Conservation (phyloP, 1,140 invertebrate genomes). For the Chionoecetes opilio region DNA sequence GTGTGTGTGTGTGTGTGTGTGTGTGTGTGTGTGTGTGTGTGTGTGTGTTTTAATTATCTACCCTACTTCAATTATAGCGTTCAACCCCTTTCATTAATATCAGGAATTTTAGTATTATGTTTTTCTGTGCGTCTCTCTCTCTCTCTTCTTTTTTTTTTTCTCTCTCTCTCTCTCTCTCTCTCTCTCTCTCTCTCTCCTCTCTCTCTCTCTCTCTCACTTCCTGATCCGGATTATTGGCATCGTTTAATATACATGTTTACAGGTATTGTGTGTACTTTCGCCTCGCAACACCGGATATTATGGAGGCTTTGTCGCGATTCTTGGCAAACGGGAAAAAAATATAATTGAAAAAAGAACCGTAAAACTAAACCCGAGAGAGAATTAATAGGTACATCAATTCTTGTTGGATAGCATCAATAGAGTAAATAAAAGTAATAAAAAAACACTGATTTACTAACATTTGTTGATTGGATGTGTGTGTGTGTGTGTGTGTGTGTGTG, state of each 20-base stretch:
- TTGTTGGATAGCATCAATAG: no score
- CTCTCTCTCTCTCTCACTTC: neutral
- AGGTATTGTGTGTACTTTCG: neutral
- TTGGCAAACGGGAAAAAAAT: neutral
- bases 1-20: neutral
- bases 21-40: slow-evolving; percentile 27
- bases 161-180: no score
- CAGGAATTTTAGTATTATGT: neutral
- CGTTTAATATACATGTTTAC: neutral
- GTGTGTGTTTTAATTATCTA: neutral
- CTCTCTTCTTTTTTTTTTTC: no score
- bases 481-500: no score
- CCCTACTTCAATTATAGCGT: neutral
- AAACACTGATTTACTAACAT: no score
- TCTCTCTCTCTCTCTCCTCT: no score
- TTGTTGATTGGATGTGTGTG: no score
- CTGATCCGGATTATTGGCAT: neutral
- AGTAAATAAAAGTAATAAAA: no score
- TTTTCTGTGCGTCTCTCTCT: no score
- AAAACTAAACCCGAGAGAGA: no score
- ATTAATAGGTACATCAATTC: no score
- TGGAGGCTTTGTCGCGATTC: neutral
- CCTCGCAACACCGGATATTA: neutral
- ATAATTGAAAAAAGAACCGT: no score
- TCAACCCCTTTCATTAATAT: neutral